Evolutionary conservation across 2,113 vertebrate species (phyloP).

Genomic region (Pelmatolapia mariae): DNA sequence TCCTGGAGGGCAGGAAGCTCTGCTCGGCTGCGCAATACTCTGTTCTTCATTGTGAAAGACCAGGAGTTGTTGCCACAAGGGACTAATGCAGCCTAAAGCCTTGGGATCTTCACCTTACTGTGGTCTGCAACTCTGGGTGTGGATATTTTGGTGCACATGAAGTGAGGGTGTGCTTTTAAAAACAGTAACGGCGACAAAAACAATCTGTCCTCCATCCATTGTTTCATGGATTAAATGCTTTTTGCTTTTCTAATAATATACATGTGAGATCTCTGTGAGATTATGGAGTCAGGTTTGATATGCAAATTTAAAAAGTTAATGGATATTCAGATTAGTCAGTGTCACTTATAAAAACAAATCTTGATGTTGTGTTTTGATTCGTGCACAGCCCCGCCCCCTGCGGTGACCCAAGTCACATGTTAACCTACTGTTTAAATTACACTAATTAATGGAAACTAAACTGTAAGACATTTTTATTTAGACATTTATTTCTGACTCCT

Average conservation of each 20-base stretch:
- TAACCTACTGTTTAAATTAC: not conserved
- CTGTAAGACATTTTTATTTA: not conserved
- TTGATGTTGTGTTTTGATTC: not conserved
- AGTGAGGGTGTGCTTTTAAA: not conserved
- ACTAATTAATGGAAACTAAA: not conserved
- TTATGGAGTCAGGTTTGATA: not conserved
- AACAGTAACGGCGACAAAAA: not conserved
- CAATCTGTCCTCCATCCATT: not conserved
- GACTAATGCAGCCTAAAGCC: slow-evolving; percentile 27
- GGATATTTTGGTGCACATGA: not conserved
- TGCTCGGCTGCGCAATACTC: slow-evolving; percentile 10
- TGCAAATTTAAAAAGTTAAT: not conserved
- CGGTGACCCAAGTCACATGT: not conserved
- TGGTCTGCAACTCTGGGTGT: not conserved
- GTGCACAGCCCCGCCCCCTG: not conserved
- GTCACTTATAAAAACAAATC: not conserved
- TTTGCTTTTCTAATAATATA: not conserved
- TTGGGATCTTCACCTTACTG: slow-evolving; percentile 14
- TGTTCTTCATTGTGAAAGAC: slow-evolving; percentile 42
- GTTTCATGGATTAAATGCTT: not conserved
- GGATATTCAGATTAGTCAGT: not conserved
- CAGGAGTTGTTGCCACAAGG: slow-evolving; percentile 32
- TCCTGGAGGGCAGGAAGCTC: slow-evolving; percentile 49
- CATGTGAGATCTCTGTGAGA: not conserved
- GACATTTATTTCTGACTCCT: not conserved